phyloP scores from a whole-genome alignment of 2,113 vertebrate genomes.

The Psephotus haematonotus region DNA sequence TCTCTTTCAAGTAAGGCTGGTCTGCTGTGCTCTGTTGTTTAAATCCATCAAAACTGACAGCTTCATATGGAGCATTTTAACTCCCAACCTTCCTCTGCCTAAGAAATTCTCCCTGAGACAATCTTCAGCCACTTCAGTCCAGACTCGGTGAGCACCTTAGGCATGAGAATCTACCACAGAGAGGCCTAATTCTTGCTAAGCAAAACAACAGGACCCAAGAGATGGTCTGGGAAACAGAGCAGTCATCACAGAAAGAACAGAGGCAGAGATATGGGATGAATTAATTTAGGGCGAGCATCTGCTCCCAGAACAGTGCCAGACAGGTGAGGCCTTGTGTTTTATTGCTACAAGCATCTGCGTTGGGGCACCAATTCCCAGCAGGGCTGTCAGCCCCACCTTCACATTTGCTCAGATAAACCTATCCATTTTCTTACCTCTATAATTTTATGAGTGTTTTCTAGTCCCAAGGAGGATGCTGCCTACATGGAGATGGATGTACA shows the following conservation, averaged over 20 bases:
- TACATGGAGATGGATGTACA: not conserved
- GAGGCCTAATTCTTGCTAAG: not conserved
- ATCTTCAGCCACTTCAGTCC: not conserved
- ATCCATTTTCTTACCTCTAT: not conserved
- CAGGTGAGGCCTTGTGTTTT: constrained; percentile 17
- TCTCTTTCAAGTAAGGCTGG: not conserved
- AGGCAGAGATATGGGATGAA: not conserved
- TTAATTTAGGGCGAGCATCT: constrained; percentile 1
- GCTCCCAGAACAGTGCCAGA: not conserved
- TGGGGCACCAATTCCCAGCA: not conserved
- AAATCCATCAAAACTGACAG: not conserved
- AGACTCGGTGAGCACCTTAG: not conserved
- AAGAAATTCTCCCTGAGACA: not conserved
- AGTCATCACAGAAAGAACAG: not conserved
- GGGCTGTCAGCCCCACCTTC: constrained; percentile 4
- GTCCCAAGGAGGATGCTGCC: not conserved
- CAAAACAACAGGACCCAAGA: not conserved
- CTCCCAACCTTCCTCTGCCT: not conserved
- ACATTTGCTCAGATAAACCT: constrained; percentile 9
- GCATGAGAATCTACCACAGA: fast-evolving
- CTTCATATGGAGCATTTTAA: not conserved
- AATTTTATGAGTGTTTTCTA: not conserved
- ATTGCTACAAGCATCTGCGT: constrained; percentile 15
- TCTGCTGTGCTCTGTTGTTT: not conserved
- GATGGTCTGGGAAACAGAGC: not conserved